Conservation (phyloP, 30 jellyfish, hydroid and myxozoan species). For the Hydractinia symbiolongicarpus region DNA sequence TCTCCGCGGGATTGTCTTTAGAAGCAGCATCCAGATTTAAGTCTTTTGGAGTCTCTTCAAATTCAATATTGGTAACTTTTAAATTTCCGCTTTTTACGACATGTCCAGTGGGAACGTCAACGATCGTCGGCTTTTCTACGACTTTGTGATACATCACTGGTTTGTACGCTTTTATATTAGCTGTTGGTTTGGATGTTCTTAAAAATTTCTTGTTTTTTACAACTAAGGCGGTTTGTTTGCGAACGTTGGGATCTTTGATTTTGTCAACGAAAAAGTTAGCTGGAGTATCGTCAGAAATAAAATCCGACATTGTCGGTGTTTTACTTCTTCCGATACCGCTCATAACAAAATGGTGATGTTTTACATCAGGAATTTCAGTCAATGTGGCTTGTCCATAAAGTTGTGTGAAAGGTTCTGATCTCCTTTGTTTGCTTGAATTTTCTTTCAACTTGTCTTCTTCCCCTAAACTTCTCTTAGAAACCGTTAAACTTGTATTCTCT, state of each 20-base stretch:
- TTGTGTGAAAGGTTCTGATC: background rate
- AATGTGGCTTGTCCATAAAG: constrained; percentile 11
- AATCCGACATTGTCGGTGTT: constrained; percentile 17
- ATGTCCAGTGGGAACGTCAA: constrained; percentile 22
- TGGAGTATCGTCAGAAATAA: constrained; percentile 4
- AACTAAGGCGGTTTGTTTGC: background rate
- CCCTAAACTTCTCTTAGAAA: background rate
- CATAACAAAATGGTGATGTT: background rate
- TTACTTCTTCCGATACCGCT: background rate
- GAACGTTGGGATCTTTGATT: background rate
- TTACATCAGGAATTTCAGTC: background rate
- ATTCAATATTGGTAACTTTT: background rate
- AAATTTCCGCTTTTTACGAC: constrained; percentile 1
- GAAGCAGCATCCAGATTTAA: too few relatives aligned
- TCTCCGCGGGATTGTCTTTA: too few relatives aligned
- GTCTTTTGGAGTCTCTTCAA: background rate
- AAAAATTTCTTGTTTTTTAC: background rate
- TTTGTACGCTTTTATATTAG: background rate
- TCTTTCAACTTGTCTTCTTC: background rate
- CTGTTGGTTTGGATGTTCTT: background rate
- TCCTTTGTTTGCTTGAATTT: background rate
- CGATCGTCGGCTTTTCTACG: constrained; percentile 4
- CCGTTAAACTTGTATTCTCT: background rate
- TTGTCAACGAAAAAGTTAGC: background rate
- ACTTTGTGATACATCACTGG: constrained; percentile 2